Conservation (phyloP, 35 echinoderm and acorn worm species). For the Apostichopus parvimensis region DNA sequence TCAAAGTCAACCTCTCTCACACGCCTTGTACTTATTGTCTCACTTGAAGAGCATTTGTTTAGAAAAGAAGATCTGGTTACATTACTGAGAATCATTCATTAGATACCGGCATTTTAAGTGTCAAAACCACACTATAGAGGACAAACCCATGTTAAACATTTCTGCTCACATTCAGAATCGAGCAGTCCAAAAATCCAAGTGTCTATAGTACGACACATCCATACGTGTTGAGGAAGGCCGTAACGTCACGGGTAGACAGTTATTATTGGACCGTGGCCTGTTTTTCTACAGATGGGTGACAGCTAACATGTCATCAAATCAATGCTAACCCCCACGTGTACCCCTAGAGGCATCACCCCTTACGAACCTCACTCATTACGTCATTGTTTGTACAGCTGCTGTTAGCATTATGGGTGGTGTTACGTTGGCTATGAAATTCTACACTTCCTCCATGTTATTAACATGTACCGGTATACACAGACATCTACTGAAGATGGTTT, state of each 20-base stretch:
- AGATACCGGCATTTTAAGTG: background rate
- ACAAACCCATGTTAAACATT: too few species aligned
- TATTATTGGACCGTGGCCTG: background rate
- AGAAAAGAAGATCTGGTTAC: background rate
- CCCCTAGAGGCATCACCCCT: background rate
- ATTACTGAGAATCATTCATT: background rate
- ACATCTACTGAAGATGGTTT: background rate
- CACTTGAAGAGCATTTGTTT: too few species aligned
- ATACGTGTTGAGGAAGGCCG: too few species aligned
- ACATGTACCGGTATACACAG: background rate
- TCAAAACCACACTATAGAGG: background rate
- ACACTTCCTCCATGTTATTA: conserved; percentile 22
- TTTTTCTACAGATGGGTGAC: background rate
- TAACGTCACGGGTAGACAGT: background rate
- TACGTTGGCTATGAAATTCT: background rate
- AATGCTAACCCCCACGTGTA: background rate
- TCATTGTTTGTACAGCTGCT: conserved; percentile 35
- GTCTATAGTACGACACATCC: too few species aligned
- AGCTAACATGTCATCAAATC: conserved; percentile 12
- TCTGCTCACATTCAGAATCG: too few species aligned
- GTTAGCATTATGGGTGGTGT: conserved; percentile 17
- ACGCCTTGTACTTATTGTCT: too few species aligned
- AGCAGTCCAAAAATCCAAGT: too few species aligned
- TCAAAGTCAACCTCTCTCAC: too few species aligned
- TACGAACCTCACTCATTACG: conserved; percentile 2